Conservation (phyloP, 2,113 vertebrate genomes). For the Trachemys scripta region DNA sequence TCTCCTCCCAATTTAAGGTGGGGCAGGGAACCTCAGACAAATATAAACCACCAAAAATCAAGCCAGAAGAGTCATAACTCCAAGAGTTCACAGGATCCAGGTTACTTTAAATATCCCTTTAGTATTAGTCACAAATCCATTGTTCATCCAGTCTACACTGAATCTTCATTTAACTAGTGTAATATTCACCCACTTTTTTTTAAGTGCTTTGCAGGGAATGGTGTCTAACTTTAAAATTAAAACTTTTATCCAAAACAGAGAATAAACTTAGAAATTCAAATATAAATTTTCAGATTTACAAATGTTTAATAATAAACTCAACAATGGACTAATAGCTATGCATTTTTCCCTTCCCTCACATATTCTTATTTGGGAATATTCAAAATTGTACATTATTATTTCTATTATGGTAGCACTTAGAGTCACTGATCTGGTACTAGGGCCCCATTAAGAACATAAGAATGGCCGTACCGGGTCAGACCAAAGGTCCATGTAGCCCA, state of each 20-base stretch:
- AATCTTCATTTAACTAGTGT: background rate
- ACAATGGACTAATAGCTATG: background rate
- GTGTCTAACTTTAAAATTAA: background rate
- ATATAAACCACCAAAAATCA: background rate
- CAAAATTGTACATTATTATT: background rate
- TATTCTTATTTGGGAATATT: background rate
- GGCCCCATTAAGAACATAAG: background rate
- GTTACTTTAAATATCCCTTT: background rate
- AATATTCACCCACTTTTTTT: background rate
- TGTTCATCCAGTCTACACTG: fast-evolving
- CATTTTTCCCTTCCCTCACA: background rate
- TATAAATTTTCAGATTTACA: background rate
- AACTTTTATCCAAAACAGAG: background rate
- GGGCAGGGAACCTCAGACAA: background rate
- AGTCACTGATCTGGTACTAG: background rate
- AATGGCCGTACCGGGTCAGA: too few relatives aligned
- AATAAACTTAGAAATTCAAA: background rate
- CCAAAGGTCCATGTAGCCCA: too few relatives aligned
- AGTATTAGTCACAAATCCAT: background rate
- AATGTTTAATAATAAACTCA: background rate
- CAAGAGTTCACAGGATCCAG: background rate
- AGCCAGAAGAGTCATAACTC: fast-evolving
- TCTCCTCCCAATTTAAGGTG: background rate
- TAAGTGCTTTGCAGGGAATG: background rate
- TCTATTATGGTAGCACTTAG: background rate